A percentile compares a stretch with the other conserved stretches of the same genome.
phyloP scores from a whole-genome alignment of 2,797 vertebrate genomes.

The Cryptoblepharus egeriae region DNA sequence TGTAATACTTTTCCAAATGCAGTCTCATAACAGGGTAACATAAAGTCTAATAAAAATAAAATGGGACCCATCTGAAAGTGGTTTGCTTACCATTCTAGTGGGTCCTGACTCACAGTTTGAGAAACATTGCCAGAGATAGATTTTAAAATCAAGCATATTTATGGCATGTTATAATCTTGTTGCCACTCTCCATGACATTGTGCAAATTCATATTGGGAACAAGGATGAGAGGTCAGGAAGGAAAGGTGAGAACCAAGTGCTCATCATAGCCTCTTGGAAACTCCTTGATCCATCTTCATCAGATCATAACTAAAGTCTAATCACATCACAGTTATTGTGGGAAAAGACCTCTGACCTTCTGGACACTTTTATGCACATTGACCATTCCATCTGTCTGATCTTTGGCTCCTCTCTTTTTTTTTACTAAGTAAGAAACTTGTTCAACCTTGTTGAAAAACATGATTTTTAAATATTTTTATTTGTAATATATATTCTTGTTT shows the following conservation, averaged over 20 bases:
- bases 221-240: neutral
- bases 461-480: neutral
- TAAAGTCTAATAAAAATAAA: too few species aligned
- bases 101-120: too few species aligned
- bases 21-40: too few species aligned
- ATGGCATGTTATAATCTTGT: neutral
- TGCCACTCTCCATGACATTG: neutral
- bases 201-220: neutral
- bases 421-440: slow-evolving; percentile 5
- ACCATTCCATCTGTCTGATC: slow-evolving; percentile 2
- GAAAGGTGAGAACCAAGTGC: neutral
- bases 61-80: too few species aligned
- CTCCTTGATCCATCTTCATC: slow-evolving; percentile 5
- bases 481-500: neutral
- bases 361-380: neutral
- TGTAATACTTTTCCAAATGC: too few species aligned
- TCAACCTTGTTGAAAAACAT: slow-evolving; percentile 12
- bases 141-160: neutral
- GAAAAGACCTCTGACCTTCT: slow-evolving; percentile 4
- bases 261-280: neutral
- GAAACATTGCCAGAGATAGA: too few species aligned
- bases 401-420: neutral
- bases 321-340: slow-evolving; percentile 1
- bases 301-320: slow-evolving; percentile 9
- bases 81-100: too few species aligned